Conservation (phyloP, 2,888 invertebrate genomes). For the Eurois occulta region DNA sequence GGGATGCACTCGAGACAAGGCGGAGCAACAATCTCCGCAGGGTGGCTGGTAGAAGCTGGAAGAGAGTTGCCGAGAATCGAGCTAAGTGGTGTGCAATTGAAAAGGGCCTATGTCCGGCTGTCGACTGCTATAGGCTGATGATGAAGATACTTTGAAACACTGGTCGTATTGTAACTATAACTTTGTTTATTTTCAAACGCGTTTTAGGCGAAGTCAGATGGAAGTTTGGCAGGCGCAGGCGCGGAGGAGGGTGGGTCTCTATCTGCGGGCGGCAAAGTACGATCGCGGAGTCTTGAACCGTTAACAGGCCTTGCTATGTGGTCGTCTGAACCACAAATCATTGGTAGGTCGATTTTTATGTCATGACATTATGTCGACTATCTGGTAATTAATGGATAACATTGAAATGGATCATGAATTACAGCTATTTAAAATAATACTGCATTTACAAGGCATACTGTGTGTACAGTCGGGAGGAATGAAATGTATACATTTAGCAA, state of each 20-base stretch:
- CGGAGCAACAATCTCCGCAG: background rate
- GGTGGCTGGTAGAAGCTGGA: background rate
- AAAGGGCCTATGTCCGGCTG: background rate
- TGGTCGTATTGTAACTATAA: background rate
- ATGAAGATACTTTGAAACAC: background rate
- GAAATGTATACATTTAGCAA: no score
- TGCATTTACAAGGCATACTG: no score
- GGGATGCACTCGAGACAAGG: background rate
- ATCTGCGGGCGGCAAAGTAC: conserved; percentile 82
- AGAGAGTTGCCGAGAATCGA: background rate
- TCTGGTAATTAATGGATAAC: background rate
- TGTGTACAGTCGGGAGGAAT: no score
- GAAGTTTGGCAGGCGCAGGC: conserved; percentile 93
- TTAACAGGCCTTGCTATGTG: conserved; percentile 99
- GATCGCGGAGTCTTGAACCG: conserved; percentile 98
- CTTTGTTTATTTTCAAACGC: background rate
- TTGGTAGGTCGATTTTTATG: conserved; percentile 84
- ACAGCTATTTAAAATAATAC: no score
- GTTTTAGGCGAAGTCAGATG: conserved; percentile 96
- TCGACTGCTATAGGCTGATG: background rate
- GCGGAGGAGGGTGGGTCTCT: conserved; percentile 87
- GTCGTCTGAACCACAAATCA: conserved; percentile 99
- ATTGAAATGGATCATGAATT: background rate
- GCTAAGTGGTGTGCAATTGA: background rate
- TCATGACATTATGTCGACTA: background rate